Conservation (phyloP, 2,888 invertebrate genomes). For the Acrobasis suavella region DNA sequence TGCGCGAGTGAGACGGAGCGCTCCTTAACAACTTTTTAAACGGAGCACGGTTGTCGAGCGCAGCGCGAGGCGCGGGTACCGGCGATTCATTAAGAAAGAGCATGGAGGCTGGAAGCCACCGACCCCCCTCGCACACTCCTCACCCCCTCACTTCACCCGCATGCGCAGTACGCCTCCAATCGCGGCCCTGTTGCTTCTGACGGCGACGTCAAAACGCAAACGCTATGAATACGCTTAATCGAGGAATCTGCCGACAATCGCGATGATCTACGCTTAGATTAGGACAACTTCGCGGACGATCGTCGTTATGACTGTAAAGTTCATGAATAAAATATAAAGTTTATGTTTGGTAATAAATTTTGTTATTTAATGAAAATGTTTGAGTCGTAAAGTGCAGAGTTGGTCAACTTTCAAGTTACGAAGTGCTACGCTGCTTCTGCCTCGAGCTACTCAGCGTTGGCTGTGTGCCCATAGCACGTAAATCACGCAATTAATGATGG, state of each 20-base stretch:
- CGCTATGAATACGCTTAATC: constrained; percentile 78
- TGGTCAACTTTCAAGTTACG: neutral
- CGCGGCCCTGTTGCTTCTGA: constrained; percentile 79
- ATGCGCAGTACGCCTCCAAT: constrained; percentile 64
- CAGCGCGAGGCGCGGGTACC: constrained; percentile 77
- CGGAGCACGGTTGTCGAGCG: constrained; percentile 66
- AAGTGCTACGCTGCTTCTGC: constrained; percentile 6
- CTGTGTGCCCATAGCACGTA: neutral
- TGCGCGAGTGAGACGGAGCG: constrained; percentile 70
- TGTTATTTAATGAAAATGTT: constrained; percentile 1
- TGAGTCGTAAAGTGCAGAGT: neutral
- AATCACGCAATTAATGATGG: neutral
- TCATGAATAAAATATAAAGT: constrained; percentile 20
- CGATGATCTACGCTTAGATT: constrained; percentile 67
- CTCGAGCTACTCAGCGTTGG: neutral
- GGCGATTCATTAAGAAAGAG: constrained; percentile 78
- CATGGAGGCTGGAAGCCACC: constrained; percentile 71
- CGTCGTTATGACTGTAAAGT: constrained; percentile 25
- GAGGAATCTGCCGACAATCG: constrained; percentile 68
- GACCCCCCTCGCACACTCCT: constrained; percentile 48
- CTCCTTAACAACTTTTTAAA: constrained; percentile 67
- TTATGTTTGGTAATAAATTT: constrained; percentile 14
- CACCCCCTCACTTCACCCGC: constrained; percentile 48
- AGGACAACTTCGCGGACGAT: constrained; percentile 55
- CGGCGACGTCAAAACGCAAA: constrained; percentile 73